A percentile compares a stretch with the other conserved stretches of the same genome.
phyloP scores from a whole-genome alignment of 2,797 vertebrate species.

The Neomorphus geoffroyi region DNA sequence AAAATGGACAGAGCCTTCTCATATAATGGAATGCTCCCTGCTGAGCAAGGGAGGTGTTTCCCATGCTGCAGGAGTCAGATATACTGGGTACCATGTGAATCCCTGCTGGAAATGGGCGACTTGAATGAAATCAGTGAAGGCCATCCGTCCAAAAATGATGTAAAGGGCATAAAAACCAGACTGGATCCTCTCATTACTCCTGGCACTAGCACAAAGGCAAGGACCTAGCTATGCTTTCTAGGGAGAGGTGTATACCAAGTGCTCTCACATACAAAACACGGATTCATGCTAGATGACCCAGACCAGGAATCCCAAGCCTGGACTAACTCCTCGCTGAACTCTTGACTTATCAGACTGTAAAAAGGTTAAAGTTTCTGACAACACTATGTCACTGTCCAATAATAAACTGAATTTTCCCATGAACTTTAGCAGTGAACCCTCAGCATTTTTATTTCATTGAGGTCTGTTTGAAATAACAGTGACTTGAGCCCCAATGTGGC shows the following conservation, averaged over 20 bases:
- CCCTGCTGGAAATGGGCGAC: background rate
- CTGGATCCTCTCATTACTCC: background rate
- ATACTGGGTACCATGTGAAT: background rate
- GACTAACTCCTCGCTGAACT: background rate
- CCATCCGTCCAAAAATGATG: background rate
- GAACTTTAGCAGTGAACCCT: background rate
- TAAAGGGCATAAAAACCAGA: background rate
- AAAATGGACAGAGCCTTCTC: background rate
- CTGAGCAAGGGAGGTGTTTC: background rate
- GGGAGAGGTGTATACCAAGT: background rate
- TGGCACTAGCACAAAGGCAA: background rate
- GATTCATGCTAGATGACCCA: background rate
- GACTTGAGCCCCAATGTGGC: background rate
- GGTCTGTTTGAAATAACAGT: background rate
- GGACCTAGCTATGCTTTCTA: background rate
- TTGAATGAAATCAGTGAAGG: background rate
- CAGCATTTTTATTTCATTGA: background rate
- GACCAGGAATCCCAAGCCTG: background rate
- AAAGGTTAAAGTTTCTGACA: background rate
- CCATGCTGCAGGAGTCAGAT: background rate
- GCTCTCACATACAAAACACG: background rate
- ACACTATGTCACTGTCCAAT: background rate
- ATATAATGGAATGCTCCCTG: background rate
- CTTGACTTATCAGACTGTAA: background rate
- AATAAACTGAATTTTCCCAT: background rate